Evolutionary conservation across 2,797 vertebrate genomes (phyloP), one percentile per base, ranked within the genome.

Genomic region (Enteromius treurensis): DNA sequence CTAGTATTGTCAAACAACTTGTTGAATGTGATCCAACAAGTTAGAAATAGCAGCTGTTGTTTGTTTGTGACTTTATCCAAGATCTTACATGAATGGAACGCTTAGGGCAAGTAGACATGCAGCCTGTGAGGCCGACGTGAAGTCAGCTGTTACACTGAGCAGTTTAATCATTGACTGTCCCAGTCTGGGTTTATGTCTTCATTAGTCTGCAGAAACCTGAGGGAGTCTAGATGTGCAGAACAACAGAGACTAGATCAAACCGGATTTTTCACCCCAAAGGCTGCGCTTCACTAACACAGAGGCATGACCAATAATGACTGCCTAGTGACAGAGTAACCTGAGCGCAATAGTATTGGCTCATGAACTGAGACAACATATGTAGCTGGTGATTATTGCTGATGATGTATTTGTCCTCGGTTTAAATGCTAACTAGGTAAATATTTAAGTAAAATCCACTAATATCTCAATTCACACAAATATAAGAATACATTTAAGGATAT

Each of bases 151-250:
- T 51, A 32, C 5, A 80, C 60, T 47, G 32, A 84, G 34, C 71
- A 17, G 68, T 58, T 85, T 67, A 82, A 73, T 78, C 75, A 85
- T 77, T 81, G 67, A 77, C 80, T 26, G 11, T 53, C 26, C 71
- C 47, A 55, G 64, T 68, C 29, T 70, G 67, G 26, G 15, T 40
- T 49, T 67, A 60, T 53, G 79, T 76, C 70, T 81, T 77, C 53
- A 69, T 45, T 75, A 68, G 47, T 45, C n/a, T 1, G 0, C 62
- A 68, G 62, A 75, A 68, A 76, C 45, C 80, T 40, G 21, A 82
- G 71, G 71, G 45, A 82, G 70, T 70, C n/a, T 51, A 51, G 42
- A 65, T 64, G 5, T 80, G 23, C 58, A 40, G 29, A 53, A 42
- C 47, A 32, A 55, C 34, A 69, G 19, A 32, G 81, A 60, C 81